Evolutionary conservation across 2,113 vertebrate species (phyloP).

Genomic region (Cervus canadensis): DNA sequence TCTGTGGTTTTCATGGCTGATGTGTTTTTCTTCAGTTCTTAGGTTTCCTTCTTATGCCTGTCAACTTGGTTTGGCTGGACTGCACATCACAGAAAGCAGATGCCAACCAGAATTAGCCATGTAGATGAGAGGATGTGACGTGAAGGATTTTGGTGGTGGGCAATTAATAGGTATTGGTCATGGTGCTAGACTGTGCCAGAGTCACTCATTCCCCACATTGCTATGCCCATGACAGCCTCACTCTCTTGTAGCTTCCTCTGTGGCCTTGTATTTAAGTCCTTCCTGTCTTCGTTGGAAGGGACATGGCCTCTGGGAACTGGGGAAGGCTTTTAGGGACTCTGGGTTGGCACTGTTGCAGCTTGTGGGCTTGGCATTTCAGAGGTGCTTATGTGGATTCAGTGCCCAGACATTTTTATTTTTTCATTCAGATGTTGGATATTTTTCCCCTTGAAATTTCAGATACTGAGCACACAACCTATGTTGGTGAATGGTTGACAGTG

Average conservation of each 20-base stretch:
- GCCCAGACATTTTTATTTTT: background rate
- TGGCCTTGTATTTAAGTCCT: background rate
- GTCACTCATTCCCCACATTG: background rate
- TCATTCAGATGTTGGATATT: background rate
- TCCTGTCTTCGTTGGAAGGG: background rate
- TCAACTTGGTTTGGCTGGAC: constrained; percentile 52
- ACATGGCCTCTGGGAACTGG: background rate
- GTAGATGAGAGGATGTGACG: constrained; percentile 22
- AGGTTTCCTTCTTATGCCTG: constrained; percentile 45
- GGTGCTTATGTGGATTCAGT: background rate
- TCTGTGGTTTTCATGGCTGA: constrained; percentile 38
- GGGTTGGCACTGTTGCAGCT: background rate
- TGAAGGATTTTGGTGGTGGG: constrained; percentile 8
- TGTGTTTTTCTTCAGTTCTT: constrained; percentile 56
- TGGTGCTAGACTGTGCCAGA: background rate
- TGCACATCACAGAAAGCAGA: constrained; percentile 53
- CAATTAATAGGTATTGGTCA: background rate
- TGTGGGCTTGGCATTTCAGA: constrained; percentile 11
- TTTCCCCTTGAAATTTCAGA: background rate
- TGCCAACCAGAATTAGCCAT: constrained; percentile 42
- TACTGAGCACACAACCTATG: background rate
- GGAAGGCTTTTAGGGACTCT: background rate
- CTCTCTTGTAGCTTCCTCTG: background rate
- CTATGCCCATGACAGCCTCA: background rate
- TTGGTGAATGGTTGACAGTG: background rate